Conservation (phyloP, 2,113 vertebrate genomes). For the Tupaia chinensis region DNA sequence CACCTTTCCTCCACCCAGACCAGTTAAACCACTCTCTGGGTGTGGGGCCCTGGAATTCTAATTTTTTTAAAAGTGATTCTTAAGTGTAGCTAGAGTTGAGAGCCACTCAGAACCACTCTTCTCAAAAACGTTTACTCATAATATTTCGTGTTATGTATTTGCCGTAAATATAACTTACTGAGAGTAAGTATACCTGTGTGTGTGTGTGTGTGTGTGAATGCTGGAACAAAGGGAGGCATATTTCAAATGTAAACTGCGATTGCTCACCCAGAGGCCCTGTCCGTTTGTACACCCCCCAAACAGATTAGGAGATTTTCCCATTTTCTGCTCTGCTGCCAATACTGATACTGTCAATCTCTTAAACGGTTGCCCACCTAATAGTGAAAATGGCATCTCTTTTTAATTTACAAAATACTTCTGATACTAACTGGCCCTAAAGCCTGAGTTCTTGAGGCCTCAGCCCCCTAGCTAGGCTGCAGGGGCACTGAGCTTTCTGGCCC, state of each 20-base stretch:
- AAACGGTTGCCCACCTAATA: not conserved
- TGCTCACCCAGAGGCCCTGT: not conserved
- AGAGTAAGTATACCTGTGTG: not conserved
- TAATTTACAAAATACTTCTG: not conserved
- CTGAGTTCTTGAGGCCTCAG: no score
- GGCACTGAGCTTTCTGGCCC: no score
- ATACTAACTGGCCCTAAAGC: no score
- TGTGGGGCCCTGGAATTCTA: not conserved
- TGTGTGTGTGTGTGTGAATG: not conserved
- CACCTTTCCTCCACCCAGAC: not conserved
- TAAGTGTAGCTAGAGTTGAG: not conserved
- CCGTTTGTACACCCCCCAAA: not conserved
- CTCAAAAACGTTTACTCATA: not conserved
- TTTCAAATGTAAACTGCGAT: not conserved
- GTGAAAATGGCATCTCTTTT: not conserved
- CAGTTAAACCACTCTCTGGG: not conserved
- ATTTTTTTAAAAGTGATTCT: constrained; percentile 21
- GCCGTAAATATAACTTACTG: not conserved
- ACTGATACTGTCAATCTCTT: not conserved
- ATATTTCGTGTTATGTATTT: not conserved
- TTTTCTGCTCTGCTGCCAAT: not conserved
- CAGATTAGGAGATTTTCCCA: not conserved
- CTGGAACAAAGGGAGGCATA: not conserved
- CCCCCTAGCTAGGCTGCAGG: no score
- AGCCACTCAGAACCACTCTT: not conserved